These are phyloP conservation scores for Monarcha castaneiventris DNA, from an alignment of 2,113 vertebrate species.

Conservation along the genomic window DNA sequence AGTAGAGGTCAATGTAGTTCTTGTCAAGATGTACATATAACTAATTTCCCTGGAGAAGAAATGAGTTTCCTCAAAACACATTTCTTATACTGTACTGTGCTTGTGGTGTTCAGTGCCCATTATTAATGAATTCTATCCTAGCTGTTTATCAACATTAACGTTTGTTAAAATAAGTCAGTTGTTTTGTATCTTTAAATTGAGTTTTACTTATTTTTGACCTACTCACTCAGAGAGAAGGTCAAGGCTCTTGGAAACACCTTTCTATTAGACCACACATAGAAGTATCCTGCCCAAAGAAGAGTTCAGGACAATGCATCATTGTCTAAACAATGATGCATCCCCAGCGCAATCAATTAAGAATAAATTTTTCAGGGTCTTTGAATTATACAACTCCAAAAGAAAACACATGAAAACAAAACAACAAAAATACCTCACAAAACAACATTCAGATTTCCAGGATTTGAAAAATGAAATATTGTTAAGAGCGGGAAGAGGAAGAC, in stretches of 20 bases:
- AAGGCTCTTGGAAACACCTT: neutral
- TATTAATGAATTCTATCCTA: neutral
- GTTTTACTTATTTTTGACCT: neutral
- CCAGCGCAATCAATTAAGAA: neutral
- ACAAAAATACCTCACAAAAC: neutral
- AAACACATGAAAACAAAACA: neutral
- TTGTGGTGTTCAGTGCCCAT: rapidly evolving
- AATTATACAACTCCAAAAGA: neutral
- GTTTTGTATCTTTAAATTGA: neutral
- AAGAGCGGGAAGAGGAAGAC: neutral
- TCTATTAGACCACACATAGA: neutral
- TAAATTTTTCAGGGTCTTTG: neutral
- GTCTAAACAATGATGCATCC: neutral
- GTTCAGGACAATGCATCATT: neutral
- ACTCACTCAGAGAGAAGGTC: neutral
- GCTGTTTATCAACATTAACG: neutral
- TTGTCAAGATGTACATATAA: neutral
- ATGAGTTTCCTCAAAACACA: neutral
- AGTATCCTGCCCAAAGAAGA: neutral
- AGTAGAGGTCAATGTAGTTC: neutral
- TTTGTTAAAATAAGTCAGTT: neutral
- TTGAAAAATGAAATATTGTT: neutral
- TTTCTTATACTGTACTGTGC: neutral
- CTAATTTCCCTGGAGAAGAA: neutral
- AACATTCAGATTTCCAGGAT: neutral